Conservation (phyloP, 2,888 invertebrate species). For the Nebria brevicollis region DNA sequence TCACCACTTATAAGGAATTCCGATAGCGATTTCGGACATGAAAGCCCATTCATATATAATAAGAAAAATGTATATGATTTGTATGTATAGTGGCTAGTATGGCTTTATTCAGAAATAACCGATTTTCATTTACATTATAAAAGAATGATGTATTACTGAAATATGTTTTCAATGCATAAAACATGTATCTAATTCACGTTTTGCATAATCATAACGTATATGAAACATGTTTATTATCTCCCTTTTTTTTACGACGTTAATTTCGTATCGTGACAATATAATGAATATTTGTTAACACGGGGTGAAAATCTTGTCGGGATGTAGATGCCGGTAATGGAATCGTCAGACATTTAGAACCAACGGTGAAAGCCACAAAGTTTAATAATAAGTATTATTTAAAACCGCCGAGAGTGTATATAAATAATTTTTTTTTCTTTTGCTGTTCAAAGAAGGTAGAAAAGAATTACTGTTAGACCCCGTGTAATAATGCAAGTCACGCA, state of each 20-base stretch:
- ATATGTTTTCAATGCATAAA: too few species aligned
- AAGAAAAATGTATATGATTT: neutral
- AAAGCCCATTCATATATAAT: neutral
- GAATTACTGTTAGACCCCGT: slow-evolving; percentile 13
- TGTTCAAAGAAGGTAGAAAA: neutral
- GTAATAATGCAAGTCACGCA: slow-evolving; percentile 25
- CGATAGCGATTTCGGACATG: neutral
- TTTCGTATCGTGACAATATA: neutral
- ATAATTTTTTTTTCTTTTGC: slow-evolving; percentile 8
- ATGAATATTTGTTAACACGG: neutral
- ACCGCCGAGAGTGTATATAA: slow-evolving; percentile 20
- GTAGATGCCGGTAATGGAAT: slow-evolving; percentile 15
- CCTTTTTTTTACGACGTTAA: neutral
- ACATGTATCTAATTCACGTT: too few species aligned
- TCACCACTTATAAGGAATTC: neutral
- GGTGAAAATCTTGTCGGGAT: neutral
- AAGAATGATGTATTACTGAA: neutral
- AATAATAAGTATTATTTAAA: slow-evolving; percentile 34
- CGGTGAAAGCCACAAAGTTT: slow-evolving; percentile 22
- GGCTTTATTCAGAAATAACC: neutral
- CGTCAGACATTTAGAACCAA: slow-evolving; percentile 17
- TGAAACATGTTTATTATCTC: too few species aligned
- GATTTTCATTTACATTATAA: neutral
- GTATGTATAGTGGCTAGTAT: neutral
- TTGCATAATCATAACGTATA: too few species aligned